These are phyloP conservation scores for Latrodectus hesperus DNA, from an alignment of 2,888 invertebrate species.

Conservation along the genomic window DNA sequence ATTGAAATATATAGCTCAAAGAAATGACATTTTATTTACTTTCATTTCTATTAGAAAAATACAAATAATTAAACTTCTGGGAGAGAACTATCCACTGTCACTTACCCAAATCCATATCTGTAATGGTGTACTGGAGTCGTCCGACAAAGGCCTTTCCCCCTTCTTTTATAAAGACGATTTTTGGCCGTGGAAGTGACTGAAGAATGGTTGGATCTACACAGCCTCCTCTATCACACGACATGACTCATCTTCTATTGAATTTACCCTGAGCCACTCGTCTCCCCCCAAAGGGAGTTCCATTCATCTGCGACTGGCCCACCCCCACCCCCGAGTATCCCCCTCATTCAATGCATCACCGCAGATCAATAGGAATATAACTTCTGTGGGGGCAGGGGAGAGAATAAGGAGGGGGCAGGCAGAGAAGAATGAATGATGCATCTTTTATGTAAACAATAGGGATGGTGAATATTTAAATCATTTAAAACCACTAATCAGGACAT, in stretches of 20 bases:
- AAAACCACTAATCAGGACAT: conserved; percentile 64
- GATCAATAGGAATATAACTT: conserved; percentile 50
- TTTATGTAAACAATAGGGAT: conserved; percentile 58
- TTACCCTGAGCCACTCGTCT: conserved; percentile 4
- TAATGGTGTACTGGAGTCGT: conserved; percentile 11
- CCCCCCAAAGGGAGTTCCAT: conserved; percentile 39
- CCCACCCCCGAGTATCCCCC: conserved; percentile 1
- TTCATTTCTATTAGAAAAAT: too few species aligned
- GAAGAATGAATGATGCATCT: conserved; percentile 48
- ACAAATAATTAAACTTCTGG: too few species aligned
- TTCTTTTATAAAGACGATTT: conserved; percentile 26
- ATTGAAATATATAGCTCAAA: too few species aligned
- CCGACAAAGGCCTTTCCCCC: conserved; percentile 9
- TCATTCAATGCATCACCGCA: conserved; percentile 52
- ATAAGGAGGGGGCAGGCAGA: not conserved
- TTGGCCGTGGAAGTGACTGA: not conserved
- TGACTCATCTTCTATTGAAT: conserved; percentile 64
- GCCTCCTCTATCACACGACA: conserved; percentile 13
- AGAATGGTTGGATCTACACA: conserved; percentile 16
- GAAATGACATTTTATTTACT: too few species aligned
- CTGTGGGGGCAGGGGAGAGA: not conserved
- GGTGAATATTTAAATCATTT: conserved; percentile 66
- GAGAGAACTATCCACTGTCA: too few species aligned
- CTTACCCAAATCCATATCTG: not conserved
- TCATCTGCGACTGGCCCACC: conserved; percentile 42